These are phyloP conservation scores for Helicoverpa assulta DNA, from an alignment of 2,888 invertebrate species.

Conservation along the genomic window DNA sequence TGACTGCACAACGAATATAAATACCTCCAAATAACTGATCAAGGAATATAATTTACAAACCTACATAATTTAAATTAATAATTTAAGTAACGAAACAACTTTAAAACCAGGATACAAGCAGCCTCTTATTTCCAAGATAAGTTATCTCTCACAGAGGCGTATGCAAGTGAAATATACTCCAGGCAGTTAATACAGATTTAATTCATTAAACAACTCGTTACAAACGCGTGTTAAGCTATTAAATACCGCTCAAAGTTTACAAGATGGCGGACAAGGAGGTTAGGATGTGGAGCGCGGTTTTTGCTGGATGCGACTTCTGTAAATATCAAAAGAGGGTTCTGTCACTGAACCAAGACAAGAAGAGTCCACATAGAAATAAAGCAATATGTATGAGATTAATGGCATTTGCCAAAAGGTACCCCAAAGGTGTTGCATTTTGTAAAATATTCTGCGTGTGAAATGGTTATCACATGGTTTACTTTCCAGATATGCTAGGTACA, in stretches of 20 bases:
- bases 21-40: too few relatives aligned
- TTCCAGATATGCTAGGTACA: too few relatives aligned
- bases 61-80: conserved; percentile 1
- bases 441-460: too few relatives aligned
- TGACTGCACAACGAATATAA: too few relatives aligned
- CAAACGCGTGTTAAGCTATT: conserved; percentile 81
- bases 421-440: too few relatives aligned
- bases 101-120: conserved; percentile 29
- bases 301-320: conserved; percentile 50
- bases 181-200: conserved; percentile 78
- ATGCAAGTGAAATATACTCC: conserved; percentile 55
- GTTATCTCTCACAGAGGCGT: conserved; percentile 48
- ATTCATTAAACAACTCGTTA: conserved; percentile 84
- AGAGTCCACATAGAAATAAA: too few relatives aligned
- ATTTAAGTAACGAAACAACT: conserved; percentile 26
- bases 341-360: neutral
- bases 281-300: conserved; percentile 28
- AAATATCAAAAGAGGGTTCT: neutral
- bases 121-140: conserved; percentile 40
- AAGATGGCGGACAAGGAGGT: conserved; percentile 69
- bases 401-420: too few relatives aligned
- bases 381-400: too few relatives aligned
- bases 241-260: conserved; percentile 74
- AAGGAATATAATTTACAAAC: too few relatives aligned
- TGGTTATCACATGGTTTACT: too few relatives aligned